Base-by-base conservation (phyloP, 1,140 invertebrate genomes). In the Rhyacophila brunnea region DNA sequence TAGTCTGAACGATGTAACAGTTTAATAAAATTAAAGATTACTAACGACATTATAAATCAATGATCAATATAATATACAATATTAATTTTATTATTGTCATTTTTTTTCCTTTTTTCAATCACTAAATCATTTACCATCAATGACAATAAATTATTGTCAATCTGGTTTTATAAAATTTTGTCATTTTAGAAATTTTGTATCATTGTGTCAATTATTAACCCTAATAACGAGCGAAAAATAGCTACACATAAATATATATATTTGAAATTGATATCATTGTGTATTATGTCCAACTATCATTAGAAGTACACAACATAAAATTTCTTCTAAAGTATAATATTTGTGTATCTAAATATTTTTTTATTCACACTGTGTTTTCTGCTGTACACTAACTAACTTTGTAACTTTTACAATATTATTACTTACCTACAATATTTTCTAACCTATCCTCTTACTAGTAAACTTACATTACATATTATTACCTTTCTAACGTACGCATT, bases 131-230 rank as follows among this genome's bases (percentile, higher is more conserved):
- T n/a, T n/a, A n/a, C n/a, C n/a, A n/a, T n/a, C n/a, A n/a, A n/a
- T n/a, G n/a, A n/a, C n/a, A n/a, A n/a, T n/a, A n/a, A n/a, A n/a
- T n/a, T n/a, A n/a, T n/a, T n/a, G n/a, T n/a, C n/a, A n/a, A n/a
- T n/a, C n/a, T n/a, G n/a, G n/a, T n/a, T n/a, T n/a, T n/a, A n/a
- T n/a, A n/a, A n/a, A n/a, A n/a, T n/a, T n/a, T n/a, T n/a, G n/a
- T n/a, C n/a, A n/a, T n/a, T 9, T 28, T 28, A 28, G 23, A 28
- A 28, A 28, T 28, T 28, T 46, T 19, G 44, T 40, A 58, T 62
- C 35, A 62, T 62, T 62, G 43, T 53, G 60, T 62, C 60, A 62
- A 62, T 62, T 62, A 62, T 52, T 62, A 62, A 38, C 48, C 46
- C 19, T 61, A 56, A 49, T 42, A n/a, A 55, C 35, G 56, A 19